Evolutionary conservation across 2,888 invertebrate genomes (phyloP), one percentile per base, ranked within the genome.

Genomic region (Limnephilus marmoratus): DNA sequence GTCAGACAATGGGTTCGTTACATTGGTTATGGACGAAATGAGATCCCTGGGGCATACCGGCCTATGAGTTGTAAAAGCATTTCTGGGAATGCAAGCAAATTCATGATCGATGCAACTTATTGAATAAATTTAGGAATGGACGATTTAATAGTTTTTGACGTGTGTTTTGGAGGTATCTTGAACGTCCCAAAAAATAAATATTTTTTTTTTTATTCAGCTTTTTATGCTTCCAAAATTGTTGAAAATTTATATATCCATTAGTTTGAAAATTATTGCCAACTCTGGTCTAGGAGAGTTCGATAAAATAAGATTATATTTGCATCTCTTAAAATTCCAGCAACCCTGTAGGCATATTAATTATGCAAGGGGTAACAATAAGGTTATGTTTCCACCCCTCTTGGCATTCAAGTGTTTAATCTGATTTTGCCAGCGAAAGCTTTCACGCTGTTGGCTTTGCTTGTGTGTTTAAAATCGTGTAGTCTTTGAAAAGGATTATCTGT

Each of bases 361-460:
- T 88, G 80, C 88, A 68, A 80, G 88, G 88, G 88, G 88, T 80
- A 88, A 68, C 68, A 68, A 53, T 68, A 80, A 80, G 68, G 88
- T 31, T 68, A 37, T 34, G 31, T 37, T 53, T 53, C 68, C 88
- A 80, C 53, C 88, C 80, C 88, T 88, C 88, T 88, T 88, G 88
- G 24, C 18, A 80, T 68, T 68, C 80, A 68, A 88, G 88, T 18
- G 80, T 88, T 88, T 88, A 88, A 88, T 88, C 88, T 88, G 88
- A 88, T 88, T 88, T 88, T 88, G 34, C 37, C n/a, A 68, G 68
- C 31, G 86, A 86, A 86, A 86, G 88, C 88, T 88, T 68, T 88
- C 68, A 68, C 41, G 86, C 45, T 37, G 13, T 37, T 83, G 83
- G 83, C 41, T 83, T 83, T 68, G 83, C 24, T 68, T 68, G 68